Conservation (phyloP, 1,140 invertebrate genomes). For the Aradophagus sp. region DNA sequence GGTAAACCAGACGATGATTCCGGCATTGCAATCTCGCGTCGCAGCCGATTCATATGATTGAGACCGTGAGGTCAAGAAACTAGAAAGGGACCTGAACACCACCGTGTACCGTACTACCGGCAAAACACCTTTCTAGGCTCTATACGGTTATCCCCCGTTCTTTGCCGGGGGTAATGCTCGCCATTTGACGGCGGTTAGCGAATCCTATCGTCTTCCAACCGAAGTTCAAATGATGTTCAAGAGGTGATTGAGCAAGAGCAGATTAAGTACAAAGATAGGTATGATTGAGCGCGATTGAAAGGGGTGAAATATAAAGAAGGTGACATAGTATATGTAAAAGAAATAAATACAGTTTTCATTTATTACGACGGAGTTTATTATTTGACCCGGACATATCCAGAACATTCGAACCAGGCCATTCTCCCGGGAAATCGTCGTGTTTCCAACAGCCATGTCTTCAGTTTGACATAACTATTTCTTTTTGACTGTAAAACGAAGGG, state of each 20-base stretch:
- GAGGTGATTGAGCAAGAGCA: conserved; percentile 1
- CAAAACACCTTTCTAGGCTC: conserved; percentile 26
- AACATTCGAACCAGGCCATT: no score
- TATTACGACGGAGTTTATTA: no score
- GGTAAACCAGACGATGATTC: not conserved
- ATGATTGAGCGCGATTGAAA: no score
- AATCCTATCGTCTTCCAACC: conserved; percentile 7
- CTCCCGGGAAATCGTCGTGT: no score
- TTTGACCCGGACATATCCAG: no score
- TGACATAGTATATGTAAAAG: no score
- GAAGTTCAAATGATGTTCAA: conserved; percentile 10
- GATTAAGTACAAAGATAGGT: no score
- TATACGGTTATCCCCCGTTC: conserved; percentile 35
- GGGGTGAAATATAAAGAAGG: no score
- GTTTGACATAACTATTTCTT: no score
- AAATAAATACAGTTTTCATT: no score
- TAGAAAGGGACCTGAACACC: conserved; percentile 26
- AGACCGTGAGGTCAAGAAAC: not conserved
- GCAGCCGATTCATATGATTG: not conserved
- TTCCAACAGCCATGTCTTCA: no score
- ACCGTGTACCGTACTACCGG: conserved; percentile 21
- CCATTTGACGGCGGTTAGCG: conserved; percentile 1
- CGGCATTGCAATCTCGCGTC: not conserved
- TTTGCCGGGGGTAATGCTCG: conserved; percentile 5
- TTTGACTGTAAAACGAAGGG: no score